These are phyloP conservation scores for Nematopogon swammerdamellus DNA, from an alignment of 2,888 invertebrate species.

Conservation along the genomic window DNA sequence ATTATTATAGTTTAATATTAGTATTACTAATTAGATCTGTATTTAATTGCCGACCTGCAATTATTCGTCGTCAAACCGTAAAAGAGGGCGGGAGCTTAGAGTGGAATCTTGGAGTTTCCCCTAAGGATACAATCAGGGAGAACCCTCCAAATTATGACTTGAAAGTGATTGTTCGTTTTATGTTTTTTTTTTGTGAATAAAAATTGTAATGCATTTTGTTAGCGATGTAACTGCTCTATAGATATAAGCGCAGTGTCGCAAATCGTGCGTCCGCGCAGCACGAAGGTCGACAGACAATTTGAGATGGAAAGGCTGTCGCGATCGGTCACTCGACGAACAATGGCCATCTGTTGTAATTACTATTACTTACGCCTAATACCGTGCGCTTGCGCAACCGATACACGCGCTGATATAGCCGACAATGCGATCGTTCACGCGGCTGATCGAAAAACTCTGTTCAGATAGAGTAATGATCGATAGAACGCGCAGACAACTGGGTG, in stretches of 20 bases:
- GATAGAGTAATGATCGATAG: background rate
- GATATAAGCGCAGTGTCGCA: constrained; percentile 31
- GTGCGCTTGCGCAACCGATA: constrained; percentile 36
- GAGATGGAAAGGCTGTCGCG: constrained; percentile 24
- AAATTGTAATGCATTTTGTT: too few relatives aligned
- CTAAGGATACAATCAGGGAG: too few relatives aligned
- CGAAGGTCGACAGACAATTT: constrained; percentile 33
- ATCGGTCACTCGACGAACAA: constrained; percentile 45
- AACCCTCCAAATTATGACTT: too few relatives aligned
- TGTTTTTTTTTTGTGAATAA: too few relatives aligned
- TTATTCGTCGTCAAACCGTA: too few relatives aligned
- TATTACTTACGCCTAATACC: constrained; percentile 28
- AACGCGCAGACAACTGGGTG: background rate
- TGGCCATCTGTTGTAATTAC: constrained; percentile 53
- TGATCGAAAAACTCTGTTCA: background rate
- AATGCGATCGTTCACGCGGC: constrained; percentile 21
- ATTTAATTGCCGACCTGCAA: too few relatives aligned
- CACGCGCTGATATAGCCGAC: constrained; percentile 23
- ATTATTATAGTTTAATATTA: too few relatives aligned
- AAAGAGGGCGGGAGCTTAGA: too few relatives aligned
- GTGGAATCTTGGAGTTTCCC: too few relatives aligned
- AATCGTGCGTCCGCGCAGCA: constrained; percentile 39
- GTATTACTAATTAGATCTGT: too few relatives aligned
- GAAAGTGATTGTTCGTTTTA: too few relatives aligned
- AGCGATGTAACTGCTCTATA: too few relatives aligned